phyloP scores from a whole-genome alignment of 2,113 vertebrate genomes.

The Condylura cristata region DNA sequence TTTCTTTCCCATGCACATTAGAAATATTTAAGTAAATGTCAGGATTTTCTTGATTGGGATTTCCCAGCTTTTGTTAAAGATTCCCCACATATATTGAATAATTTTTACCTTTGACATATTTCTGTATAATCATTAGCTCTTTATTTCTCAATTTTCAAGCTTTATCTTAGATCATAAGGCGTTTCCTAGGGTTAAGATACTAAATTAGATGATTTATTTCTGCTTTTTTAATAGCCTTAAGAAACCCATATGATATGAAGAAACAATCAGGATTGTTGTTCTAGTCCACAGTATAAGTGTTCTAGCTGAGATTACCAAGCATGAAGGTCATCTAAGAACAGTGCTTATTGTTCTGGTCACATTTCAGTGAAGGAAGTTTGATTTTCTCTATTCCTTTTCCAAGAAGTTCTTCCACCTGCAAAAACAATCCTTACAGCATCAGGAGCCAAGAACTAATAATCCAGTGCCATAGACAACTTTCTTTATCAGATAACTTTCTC shows the following conservation, averaged over 20 bases:
- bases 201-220: not conserved
- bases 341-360: constrained; percentile 41
- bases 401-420: constrained; percentile 36
- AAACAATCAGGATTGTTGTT: constrained; percentile 1
- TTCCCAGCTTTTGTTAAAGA: not conserved
- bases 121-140: not conserved
- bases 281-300: not conserved
- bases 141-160: not conserved
- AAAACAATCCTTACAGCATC: constrained; percentile 29
- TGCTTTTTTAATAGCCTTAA: not conserved
- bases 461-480: not conserved
- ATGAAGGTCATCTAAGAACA: constrained; percentile 32
- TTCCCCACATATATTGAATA: not conserved
- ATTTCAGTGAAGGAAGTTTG: constrained; percentile 33
- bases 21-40: not conserved
- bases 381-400: constrained; percentile 47
- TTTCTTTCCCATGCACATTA: not conserved
- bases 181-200: not conserved
- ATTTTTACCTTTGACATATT: not conserved
- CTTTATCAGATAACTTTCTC: not conserved
- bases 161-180: not conserved
- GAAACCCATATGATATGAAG: not conserved
- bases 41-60: not conserved
- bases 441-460: constrained; percentile 31
- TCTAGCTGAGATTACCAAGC: not conserved